These are phyloP conservation scores for Thunnus albacares DNA, from an alignment of 2,797 vertebrate genomes.

Conservation along the genomic window DNA sequence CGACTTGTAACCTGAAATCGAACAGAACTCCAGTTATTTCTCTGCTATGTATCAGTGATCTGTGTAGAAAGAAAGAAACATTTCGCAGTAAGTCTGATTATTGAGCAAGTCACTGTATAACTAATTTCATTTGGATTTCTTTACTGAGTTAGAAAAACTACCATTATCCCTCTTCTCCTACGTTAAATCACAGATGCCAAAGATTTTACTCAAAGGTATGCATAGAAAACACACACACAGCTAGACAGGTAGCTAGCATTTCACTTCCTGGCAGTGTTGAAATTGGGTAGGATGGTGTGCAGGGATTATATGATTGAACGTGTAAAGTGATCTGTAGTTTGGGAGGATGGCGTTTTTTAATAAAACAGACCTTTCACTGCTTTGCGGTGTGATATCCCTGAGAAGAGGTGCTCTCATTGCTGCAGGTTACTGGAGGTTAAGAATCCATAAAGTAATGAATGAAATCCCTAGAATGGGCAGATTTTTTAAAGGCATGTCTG, in stretches of 20 bases:
- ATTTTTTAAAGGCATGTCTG: not conserved
- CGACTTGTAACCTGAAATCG: conserved; percentile 14
- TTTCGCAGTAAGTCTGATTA: not conserved
- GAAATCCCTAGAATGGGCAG: not conserved
- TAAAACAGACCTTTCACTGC: conserved; percentile 83
- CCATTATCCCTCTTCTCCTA: conserved; percentile 6
- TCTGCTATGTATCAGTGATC: not conserved
- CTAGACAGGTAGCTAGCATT: conserved; percentile 60
- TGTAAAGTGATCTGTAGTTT: conserved; percentile 82
- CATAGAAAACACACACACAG: conserved; percentile 20
- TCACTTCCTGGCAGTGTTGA: conserved; percentile 74
- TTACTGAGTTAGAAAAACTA: conserved; percentile 25
- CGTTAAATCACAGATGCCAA: conserved; percentile 10
- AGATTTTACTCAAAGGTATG: conserved; percentile 1
- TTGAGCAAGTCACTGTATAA: conserved; percentile 8
- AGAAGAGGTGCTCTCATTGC: conserved; percentile 77
- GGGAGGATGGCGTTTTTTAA: conserved; percentile 75
- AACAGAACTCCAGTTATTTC: not conserved
- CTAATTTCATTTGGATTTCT: conserved; percentile 29
- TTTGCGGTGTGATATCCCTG: conserved; percentile 86
- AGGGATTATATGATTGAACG: conserved; percentile 79
- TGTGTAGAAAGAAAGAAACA: conserved; percentile 4
- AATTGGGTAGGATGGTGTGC: conserved; percentile 65
- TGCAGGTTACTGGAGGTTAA: conserved; percentile 69
- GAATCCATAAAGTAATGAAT: conserved; percentile 14